A percentile compares a stretch with the other conserved stretches of the same genome.
These are phyloP conservation scores for Embiotoca jacksoni DNA, from an alignment of 2,113 vertebrate species.

Conservation along the genomic window DNA sequence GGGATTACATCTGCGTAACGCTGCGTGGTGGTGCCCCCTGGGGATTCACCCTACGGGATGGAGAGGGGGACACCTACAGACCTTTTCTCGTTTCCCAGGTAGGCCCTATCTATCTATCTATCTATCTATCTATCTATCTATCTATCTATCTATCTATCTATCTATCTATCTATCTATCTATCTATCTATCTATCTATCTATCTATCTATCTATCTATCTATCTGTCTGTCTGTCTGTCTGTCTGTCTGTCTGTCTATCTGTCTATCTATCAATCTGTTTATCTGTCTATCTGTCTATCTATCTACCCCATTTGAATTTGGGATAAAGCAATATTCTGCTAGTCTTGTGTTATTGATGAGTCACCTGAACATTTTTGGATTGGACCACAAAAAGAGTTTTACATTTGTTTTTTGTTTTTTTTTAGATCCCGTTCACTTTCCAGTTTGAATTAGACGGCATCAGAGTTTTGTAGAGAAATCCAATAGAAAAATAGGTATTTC, in stretches of 20 bases:
- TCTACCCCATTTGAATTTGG: background rate
- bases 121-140: background rate
- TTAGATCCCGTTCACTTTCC: too few relatives aligned
- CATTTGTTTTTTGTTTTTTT: too few relatives aligned
- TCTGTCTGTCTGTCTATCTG: background rate
- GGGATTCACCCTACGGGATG: slow-evolving; percentile 93
- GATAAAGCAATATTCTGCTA: too few relatives aligned
- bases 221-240: too few relatives aligned
- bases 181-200: background rate
- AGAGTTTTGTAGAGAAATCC: background rate
- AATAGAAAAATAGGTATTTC: background rate
- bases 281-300: background rate
- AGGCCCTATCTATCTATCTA: slow-evolving; percentile 48
- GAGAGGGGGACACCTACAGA: slow-evolving; percentile 86
- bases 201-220: too few relatives aligned
- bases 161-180: background rate
- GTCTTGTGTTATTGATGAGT: too few relatives aligned
- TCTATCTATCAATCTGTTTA: background rate
- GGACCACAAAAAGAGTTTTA: too few relatives aligned
- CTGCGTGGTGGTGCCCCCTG: slow-evolving; percentile 94
- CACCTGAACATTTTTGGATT: too few relatives aligned
- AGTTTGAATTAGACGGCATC: too few relatives aligned
- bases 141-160: background rate
- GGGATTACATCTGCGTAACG: slow-evolving; percentile 93
- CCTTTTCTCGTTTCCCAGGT: slow-evolving; percentile 93